Conservation (phyloP, 1,140 invertebrate species). For the Homarus americanus region DNA sequence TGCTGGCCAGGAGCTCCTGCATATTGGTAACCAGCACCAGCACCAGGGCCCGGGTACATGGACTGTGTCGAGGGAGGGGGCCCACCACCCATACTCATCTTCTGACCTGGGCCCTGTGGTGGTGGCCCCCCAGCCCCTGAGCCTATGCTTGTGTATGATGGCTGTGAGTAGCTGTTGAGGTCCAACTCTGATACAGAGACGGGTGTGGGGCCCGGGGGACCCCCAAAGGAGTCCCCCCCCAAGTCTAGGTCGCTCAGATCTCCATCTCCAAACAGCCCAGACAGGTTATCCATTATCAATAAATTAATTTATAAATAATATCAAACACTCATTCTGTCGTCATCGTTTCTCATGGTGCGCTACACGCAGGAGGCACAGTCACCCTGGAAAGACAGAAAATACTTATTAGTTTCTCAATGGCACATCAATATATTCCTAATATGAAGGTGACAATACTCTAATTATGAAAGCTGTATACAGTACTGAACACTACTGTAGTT, state of each 20-base stretch:
- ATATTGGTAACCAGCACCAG: constrained; percentile 66
- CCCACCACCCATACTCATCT: constrained; percentile 52
- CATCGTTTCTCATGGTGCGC: constrained; percentile 50
- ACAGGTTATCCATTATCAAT: constrained; percentile 73
- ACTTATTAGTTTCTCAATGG: background rate
- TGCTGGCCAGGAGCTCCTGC: constrained; percentile 59
- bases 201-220: constrained; percentile 64
- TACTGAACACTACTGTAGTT: too few relatives aligned
- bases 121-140: constrained; percentile 43
- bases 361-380: constrained; percentile 51
- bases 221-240: constrained; percentile 69
- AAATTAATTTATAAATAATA: constrained; percentile 65
- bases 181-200: constrained; percentile 69
- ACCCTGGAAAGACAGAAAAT: constrained; percentile 65
- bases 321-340: constrained; percentile 64
- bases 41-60: constrained; percentile 56
- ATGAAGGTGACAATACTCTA: too few relatives aligned
- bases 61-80: constrained; percentile 48
- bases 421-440: too few relatives aligned
- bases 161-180: constrained; percentile 64
- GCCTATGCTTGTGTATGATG: constrained; percentile 64
- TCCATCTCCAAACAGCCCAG: constrained; percentile 74
- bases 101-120: constrained; percentile 57
- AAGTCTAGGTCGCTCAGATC: constrained; percentile 73
- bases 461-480: too few relatives aligned